These are phyloP conservation scores for Listrodromus nycthemerus DNA, from an alignment of 2,888 invertebrate genomes.

Conservation along the genomic window DNA sequence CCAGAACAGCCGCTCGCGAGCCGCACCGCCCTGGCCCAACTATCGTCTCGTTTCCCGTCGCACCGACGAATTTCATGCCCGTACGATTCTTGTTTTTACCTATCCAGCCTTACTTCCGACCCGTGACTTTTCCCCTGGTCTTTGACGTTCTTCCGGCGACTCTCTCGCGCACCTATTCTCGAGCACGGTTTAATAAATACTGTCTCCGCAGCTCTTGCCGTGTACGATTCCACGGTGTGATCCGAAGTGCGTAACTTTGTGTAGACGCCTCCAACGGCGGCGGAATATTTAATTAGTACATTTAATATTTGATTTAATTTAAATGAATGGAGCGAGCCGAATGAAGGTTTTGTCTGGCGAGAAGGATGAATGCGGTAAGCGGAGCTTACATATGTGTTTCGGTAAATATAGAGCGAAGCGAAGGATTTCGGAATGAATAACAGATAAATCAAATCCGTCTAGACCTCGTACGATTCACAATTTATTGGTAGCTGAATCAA, in stretches of 20 bases:
- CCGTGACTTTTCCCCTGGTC: conserved; percentile 2
- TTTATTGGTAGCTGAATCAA: conserved; percentile 47
- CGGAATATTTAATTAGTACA: conserved; percentile 32
- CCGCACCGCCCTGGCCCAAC: conserved; percentile 42
- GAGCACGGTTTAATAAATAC: conserved; percentile 21
- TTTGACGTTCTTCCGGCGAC: conserved; percentile 20
- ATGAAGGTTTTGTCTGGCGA: neutral
- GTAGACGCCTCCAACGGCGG: neutral
- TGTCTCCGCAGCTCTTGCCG: no score
- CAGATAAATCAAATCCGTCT: neutral
- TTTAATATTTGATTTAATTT: conserved; percentile 42
- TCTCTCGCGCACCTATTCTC: conserved; percentile 3
- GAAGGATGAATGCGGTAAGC: neutral
- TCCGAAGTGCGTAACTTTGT: neutral
- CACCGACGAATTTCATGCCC: conserved; percentile 51
- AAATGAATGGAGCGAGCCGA: neutral
- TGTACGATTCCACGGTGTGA: neutral
- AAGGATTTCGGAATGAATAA: neutral
- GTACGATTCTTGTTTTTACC: conserved; percentile 56
- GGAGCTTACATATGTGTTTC: neutral
- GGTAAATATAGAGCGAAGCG: conserved; percentile 8
- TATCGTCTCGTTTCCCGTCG: conserved; percentile 34
- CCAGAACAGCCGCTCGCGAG: conserved; percentile 61
- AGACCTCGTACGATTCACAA: conserved; percentile 15
- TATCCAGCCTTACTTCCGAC: conserved; percentile 11